Conservation (phyloP, 2,113 vertebrate genomes). For the Nymphicus hollandicus region DNA sequence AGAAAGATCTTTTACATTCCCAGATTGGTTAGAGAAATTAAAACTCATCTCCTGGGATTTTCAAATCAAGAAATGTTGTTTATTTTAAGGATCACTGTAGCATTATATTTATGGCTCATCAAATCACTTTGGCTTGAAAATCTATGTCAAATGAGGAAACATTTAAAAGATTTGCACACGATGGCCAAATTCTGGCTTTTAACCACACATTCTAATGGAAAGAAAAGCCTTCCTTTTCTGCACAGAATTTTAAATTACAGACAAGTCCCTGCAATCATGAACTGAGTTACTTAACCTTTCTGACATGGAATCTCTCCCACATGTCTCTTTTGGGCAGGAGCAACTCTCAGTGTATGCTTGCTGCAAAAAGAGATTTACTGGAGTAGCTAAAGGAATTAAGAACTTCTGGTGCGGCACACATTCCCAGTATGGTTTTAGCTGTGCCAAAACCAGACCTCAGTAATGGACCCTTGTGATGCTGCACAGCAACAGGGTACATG, state of each 20-base stretch:
- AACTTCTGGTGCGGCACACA: not conserved
- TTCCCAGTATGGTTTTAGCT: not conserved
- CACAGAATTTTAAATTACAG: constrained; percentile 16
- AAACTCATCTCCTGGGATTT: constrained; percentile 4
- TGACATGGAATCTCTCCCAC: not conserved
- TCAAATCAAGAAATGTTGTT: constrained; percentile 39
- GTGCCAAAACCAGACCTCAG: not conserved
- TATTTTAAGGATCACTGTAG: constrained; percentile 42
- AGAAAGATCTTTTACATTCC: constrained; percentile 30
- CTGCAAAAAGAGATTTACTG: not conserved
- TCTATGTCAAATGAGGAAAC: not conserved
- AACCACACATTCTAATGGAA: not conserved
- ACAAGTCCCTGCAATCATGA: constrained; percentile 34
- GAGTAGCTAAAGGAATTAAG: not conserved
- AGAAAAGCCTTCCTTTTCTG: not conserved
- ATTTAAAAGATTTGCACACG: not conserved
- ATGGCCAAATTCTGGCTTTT: not conserved
- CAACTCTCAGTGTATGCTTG: not conserved
- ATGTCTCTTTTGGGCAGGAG: constrained; percentile 4
- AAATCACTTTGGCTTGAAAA: constrained; percentile 43
- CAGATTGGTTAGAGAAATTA: constrained; percentile 21
- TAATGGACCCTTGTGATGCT: not conserved
- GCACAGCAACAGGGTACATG: not conserved
- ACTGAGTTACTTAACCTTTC: constrained; percentile 56
- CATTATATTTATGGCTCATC: constrained; percentile 50